These are phyloP conservation scores for Drosophila sturtevanti DNA, from an alignment of 1,140 invertebrate genomes.

Conservation along the genomic window DNA sequence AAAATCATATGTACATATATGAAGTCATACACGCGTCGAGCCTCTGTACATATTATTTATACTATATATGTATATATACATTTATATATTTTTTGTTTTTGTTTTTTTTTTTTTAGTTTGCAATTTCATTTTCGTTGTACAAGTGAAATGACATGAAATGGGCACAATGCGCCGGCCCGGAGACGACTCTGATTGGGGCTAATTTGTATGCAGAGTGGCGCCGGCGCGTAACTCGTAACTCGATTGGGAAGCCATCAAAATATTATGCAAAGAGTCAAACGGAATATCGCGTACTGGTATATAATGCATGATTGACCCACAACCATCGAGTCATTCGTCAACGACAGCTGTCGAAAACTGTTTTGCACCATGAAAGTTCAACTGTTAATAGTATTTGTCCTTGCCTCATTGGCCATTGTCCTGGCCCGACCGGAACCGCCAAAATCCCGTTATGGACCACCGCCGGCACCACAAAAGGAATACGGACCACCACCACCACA, in stretches of 20 bases:
- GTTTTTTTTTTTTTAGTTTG: constrained; percentile 54
- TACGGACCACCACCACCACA: constrained; percentile 79
- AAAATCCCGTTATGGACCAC: constrained; percentile 69
- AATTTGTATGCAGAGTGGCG: constrained; percentile 63
- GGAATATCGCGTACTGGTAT: constrained; percentile 47
- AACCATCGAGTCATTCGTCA: constrained; percentile 64
- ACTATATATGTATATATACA: not conserved
- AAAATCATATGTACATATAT: constrained; percentile 11
- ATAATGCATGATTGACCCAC: constrained; percentile 55
- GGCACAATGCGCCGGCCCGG: constrained; percentile 40
- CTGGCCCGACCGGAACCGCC: constrained; percentile 77
- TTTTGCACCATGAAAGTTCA: constrained; percentile 51
- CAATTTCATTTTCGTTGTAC: constrained; percentile 71
- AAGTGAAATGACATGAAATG: constrained; percentile 59
- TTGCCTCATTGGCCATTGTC: constrained; percentile 55
- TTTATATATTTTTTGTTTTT: too few relatives aligned
- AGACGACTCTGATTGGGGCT: constrained; percentile 25
- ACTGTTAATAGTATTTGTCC: constrained; percentile 47
- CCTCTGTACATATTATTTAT: constrained; percentile 20
- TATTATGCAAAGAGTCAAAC: constrained; percentile 69
- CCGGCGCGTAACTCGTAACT: constrained; percentile 55
- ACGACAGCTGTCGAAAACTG: constrained; percentile 28
- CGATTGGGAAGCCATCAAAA: constrained; percentile 64
- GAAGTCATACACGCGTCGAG: constrained; percentile 31
- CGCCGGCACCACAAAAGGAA: constrained; percentile 72